Percentiles rank a stretch among this genome's conserved stretches.
These are phyloP conservation scores for Drosophila rellima DNA, from an alignment of 2,888 invertebrate genomes.

Conservation along the genomic window DNA sequence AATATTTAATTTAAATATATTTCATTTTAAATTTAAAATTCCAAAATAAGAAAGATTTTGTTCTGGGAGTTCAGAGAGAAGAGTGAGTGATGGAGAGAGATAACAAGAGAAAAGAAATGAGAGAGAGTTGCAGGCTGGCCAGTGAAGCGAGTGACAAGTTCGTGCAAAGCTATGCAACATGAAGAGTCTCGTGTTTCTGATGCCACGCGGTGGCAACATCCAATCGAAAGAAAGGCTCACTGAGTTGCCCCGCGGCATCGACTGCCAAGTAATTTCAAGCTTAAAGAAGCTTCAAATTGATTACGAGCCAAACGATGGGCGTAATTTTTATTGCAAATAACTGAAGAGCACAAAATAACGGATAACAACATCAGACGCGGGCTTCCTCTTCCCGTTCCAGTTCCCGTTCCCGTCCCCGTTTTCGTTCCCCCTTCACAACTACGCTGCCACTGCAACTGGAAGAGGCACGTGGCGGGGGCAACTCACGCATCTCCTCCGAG, in stretches of 20 bases:
- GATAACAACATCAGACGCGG: conserved; percentile 33
- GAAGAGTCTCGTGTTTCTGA: conserved; percentile 21
- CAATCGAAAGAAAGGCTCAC: conserved; percentile 7
- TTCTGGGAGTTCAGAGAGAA: not conserved
- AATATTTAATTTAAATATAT: too few species aligned
- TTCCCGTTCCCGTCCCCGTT: not conserved
- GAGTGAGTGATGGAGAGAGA: not conserved
- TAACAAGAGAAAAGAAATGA: not conserved
- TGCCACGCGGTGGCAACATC: conserved; percentile 7
- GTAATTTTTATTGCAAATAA: conserved; percentile 41
- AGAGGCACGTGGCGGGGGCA: conserved; percentile 31
- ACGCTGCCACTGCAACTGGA: conserved; percentile 11
- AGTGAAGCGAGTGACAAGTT: conserved; percentile 61
- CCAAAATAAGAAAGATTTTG: too few species aligned
- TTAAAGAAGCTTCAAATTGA: conserved; percentile 74
- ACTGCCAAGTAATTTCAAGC: conserved; percentile 74
- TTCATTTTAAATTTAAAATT: too few species aligned
- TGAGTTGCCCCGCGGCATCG: conserved; percentile 48
- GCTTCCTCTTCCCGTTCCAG: conserved; percentile 21
- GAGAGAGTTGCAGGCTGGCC: conserved; percentile 47
- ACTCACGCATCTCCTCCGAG: conserved; percentile 71
- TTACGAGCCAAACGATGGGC: conserved; percentile 50
- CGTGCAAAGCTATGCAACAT: conserved; percentile 49
- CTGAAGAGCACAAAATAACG: conserved; percentile 18
- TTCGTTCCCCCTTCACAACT: not conserved